Evolutionary conservation across 2,797 vertebrate species (phyloP).

Genomic region (Ctenopoma kingsleyae): DNA sequence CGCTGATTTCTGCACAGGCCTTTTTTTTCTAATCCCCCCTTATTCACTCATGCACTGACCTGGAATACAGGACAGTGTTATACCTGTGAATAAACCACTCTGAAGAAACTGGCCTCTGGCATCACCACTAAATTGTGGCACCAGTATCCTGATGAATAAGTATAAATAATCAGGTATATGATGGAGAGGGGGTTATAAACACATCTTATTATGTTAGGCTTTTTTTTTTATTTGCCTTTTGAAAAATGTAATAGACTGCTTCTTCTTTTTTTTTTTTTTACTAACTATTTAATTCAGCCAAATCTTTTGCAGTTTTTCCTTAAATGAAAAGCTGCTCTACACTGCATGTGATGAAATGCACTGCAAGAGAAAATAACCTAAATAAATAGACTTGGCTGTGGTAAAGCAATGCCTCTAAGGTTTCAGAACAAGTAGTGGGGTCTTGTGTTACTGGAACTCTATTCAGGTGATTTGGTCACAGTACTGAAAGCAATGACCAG

Average conservation of each 20-base stretch:
- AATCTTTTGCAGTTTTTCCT: conserved; percentile 8
- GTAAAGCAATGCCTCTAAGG: conserved; percentile 50
- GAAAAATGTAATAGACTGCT: conserved; percentile 22
- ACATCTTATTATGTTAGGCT: conserved; percentile 21
- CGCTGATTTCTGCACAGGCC: conserved; percentile 29
- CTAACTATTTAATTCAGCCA: conserved; percentile 40
- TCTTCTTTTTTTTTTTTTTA: conserved; percentile 16
- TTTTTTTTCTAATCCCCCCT: conserved; percentile 12
- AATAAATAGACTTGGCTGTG: conserved; percentile 49
- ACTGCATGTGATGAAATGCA: conserved; percentile 57
- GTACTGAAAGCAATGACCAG: conserved; percentile 43
- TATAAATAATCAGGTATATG: conserved; percentile 34
- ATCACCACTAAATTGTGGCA: conserved; percentile 36
- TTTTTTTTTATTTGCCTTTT: conserved; percentile 1
- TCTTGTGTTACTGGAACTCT: conserved; percentile 50
- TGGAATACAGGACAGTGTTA: conserved; percentile 47
- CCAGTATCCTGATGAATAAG: conserved; percentile 44
- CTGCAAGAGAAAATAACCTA: conserved; percentile 55
- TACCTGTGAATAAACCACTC: conserved; percentile 39
- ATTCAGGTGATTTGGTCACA: conserved; percentile 51
- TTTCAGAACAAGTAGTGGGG: conserved; percentile 43
- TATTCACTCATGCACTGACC: conserved; percentile 34
- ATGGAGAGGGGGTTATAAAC: conserved; percentile 26
- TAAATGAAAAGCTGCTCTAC: conserved; percentile 38
- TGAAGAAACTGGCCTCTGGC: conserved; percentile 30